Percentiles rank a stretch among this genome's conserved stretches.
phyloP scores from a whole-genome alignment of 2,113 vertebrate genomes.

The Mystacornis crossleyi region DNA sequence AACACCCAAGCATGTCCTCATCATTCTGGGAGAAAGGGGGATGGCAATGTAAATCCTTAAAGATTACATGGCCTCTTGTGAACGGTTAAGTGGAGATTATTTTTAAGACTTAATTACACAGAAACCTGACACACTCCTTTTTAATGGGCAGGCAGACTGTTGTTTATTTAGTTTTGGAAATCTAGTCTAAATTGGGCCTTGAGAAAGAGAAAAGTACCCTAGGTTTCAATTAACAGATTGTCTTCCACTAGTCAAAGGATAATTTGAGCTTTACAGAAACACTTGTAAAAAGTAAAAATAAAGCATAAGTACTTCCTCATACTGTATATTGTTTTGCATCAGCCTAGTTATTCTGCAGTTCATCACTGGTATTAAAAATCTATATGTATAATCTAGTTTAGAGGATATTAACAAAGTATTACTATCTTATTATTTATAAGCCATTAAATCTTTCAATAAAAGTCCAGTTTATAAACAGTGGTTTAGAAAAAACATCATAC shows the following conservation, averaged over 20 bases:
- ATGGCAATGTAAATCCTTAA: constrained; percentile 21
- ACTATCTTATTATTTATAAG: background rate
- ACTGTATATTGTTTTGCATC: constrained; percentile 2
- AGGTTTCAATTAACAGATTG: constrained; percentile 78
- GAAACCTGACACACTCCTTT: constrained; percentile 76
- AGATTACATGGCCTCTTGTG: constrained; percentile 50
- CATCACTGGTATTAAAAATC: background rate
- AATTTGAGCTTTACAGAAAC: constrained; percentile 75
- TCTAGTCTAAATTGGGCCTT: constrained; percentile 72
- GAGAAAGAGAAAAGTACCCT: constrained; percentile 60
- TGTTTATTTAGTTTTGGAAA: constrained; percentile 81
- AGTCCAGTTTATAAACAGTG: background rate
- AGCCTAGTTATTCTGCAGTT: background rate
- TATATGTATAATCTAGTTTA: background rate
- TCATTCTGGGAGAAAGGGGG: background rate
- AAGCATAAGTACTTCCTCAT: constrained; percentile 57
- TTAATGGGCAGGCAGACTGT: constrained; percentile 70
- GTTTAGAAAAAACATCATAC: background rate
- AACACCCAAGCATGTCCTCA: background rate
- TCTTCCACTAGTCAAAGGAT: constrained; percentile 67
- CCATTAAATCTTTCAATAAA: background rate
- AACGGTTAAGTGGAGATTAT: constrained; percentile 71
- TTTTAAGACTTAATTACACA: constrained; percentile 74
- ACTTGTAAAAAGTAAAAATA: constrained; percentile 65
- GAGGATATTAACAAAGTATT: background rate